Evolutionary conservation across 2,113 vertebrate genomes (phyloP).

Genomic region (Zosterops borbonicus): DNA sequence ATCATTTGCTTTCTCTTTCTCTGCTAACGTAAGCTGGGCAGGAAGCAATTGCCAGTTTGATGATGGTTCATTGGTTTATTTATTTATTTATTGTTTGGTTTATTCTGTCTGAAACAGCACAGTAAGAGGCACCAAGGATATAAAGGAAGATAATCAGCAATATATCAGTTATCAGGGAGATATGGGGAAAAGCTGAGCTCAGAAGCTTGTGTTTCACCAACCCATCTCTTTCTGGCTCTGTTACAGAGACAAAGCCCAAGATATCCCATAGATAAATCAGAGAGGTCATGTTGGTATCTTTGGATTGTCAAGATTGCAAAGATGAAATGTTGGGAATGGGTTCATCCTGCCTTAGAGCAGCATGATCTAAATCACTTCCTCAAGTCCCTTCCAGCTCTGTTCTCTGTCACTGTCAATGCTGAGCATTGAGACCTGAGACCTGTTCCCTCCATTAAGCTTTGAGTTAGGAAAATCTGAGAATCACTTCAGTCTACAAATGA

Average conservation of each 20-base stretch:
- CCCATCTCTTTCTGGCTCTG: neutral
- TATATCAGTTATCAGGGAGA: neutral
- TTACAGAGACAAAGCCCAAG: neutral
- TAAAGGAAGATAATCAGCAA: neutral
- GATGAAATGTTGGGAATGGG: neutral
- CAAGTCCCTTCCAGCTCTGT: neutral
- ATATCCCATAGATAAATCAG: neutral
- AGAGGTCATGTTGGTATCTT: neutral
- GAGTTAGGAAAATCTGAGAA: neutral
- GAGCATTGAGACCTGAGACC: neutral
- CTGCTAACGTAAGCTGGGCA: conserved; percentile 42
- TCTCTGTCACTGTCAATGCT: neutral
- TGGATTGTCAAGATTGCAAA: neutral
- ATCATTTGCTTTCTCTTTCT: conserved; percentile 59
- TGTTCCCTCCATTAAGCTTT: neutral
- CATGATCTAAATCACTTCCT: neutral
- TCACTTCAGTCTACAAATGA: neutral
- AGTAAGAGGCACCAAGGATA: conserved; percentile 19
- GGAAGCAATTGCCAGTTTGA: conserved; percentile 53
- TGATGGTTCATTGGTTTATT: neutral
- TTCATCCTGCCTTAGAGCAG: neutral
- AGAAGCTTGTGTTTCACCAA: neutral
- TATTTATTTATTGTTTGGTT: neutral
- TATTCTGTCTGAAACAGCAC: conserved; percentile 30
- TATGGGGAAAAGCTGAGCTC: neutral